phyloP scores from a whole-genome alignment of 2,888 invertebrate genomes.

The Dryobota labecula region DNA sequence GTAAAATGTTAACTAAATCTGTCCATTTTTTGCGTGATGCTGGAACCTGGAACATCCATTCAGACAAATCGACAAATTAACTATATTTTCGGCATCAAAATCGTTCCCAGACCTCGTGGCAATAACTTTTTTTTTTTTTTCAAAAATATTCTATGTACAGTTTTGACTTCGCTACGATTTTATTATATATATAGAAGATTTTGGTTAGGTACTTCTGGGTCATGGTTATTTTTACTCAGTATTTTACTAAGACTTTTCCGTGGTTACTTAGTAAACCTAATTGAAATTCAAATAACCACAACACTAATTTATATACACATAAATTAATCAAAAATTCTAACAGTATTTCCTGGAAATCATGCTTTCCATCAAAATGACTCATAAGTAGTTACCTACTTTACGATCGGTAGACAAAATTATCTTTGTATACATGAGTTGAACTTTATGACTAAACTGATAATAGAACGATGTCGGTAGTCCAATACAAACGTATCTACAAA shows the following conservation, averaged over 20 bases:
- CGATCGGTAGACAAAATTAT: conserved; percentile 28
- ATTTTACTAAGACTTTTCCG: not conserved
- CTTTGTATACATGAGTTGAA: conserved; percentile 16
- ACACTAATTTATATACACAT: conserved; percentile 1
- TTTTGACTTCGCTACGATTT: too few relatives aligned
- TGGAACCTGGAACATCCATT: too few relatives aligned
- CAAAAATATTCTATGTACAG: too few relatives aligned
- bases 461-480: conserved; percentile 4
- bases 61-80: too few relatives aligned
- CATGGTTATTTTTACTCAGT: not conserved
- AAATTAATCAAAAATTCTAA: conserved; percentile 7
- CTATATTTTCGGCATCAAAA: too few relatives aligned
- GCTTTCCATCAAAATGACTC: conserved; percentile 25
- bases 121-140: too few relatives aligned
- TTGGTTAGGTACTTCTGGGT: not conserved
- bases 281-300: conserved; percentile 16
- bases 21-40: too few relatives aligned
- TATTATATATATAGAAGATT: too few relatives aligned
- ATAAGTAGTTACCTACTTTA: not conserved
- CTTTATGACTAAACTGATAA: conserved; percentile 30
- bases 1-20: too few relatives aligned
- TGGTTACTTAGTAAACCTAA: not conserved
- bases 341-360: conserved; percentile 4
- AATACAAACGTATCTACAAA: not conserved
- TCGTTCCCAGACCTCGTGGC: too few relatives aligned